phyloP scores from a whole-genome alignment of 1,140 invertebrate species.

The Drosophila equinoxialis region DNA sequence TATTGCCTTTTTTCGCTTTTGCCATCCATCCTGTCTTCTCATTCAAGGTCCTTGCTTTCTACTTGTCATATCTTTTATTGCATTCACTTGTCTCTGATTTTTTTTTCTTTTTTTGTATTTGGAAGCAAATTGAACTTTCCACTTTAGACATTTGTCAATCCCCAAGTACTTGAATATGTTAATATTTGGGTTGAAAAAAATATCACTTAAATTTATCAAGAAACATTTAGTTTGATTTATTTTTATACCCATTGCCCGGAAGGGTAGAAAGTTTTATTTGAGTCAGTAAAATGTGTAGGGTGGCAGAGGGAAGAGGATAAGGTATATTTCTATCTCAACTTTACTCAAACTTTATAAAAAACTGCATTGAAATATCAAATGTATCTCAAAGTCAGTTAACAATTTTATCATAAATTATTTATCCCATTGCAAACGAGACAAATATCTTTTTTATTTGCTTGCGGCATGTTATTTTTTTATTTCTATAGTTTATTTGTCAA shows the following conservation, averaged over 20 bases:
- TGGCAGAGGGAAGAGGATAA: background rate
- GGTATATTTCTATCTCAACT: background rate
- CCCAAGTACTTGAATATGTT: slow-evolving; percentile 42
- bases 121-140: slow-evolving; percentile 60
- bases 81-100: slow-evolving; percentile 55
- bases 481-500: background rate
- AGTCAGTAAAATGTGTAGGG: background rate
- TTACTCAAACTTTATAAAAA: no score
- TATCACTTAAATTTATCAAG: slow-evolving; percentile 10
- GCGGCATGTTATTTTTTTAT: background rate
- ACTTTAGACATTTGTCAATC: slow-evolving; percentile 38
- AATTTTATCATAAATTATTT: background rate
- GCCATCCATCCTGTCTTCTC: slow-evolving; percentile 19
- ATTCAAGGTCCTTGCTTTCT: slow-evolving; percentile 8
- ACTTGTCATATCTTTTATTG: slow-evolving; percentile 68
- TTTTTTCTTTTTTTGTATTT: background rate
- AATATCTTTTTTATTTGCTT: background rate
- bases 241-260: background rate
- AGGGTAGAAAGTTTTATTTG: background rate
- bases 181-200: slow-evolving; percentile 28
- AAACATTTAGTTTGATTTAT: slow-evolving; percentile 24
- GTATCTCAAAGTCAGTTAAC: background rate
- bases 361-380: no score
- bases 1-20: slow-evolving; percentile 37
- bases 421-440: background rate